Percentiles rank a stretch among this genome's conserved stretches.
phyloP scores from a whole-genome alignment of 2,113 vertebrate genomes.

The Rhabdomys dilectus region DNA sequence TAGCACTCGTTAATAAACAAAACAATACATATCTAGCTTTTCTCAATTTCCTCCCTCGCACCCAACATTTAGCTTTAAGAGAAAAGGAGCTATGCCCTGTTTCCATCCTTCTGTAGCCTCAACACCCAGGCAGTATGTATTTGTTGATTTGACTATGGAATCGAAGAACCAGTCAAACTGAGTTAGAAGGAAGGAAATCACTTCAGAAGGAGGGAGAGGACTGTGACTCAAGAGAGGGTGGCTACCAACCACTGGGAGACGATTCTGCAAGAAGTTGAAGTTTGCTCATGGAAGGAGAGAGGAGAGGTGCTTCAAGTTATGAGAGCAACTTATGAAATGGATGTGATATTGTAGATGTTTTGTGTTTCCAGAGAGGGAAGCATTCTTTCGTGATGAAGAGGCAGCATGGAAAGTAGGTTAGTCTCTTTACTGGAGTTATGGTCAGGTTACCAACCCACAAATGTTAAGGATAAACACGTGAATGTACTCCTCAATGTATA shows the following conservation, averaged over 20 bases:
- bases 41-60: too few species aligned
- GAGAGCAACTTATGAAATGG: background rate
- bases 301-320: background rate
- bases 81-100: background rate
- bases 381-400: background rate
- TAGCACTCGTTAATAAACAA: background rate
- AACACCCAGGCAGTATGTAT: background rate
- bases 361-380: background rate
- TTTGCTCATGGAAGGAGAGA: rapidly evolving
- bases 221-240: background rate
- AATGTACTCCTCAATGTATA: background rate
- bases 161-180: background rate
- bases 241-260: background rate
- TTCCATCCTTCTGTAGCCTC: background rate
- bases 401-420: background rate
- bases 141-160: background rate
- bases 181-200: background rate
- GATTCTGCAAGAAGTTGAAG: background rate
- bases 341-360: background rate
- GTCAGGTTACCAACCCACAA: background rate
- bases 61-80: background rate
- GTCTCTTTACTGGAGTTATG: background rate
- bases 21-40: background rate
- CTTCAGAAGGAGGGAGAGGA: background rate
- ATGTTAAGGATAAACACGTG: background rate